Evolutionary conservation across 1,140 invertebrate genomes (phyloP), one percentile per base, ranked within the genome.

Genomic region (Drosophila nigromelanica): DNA sequence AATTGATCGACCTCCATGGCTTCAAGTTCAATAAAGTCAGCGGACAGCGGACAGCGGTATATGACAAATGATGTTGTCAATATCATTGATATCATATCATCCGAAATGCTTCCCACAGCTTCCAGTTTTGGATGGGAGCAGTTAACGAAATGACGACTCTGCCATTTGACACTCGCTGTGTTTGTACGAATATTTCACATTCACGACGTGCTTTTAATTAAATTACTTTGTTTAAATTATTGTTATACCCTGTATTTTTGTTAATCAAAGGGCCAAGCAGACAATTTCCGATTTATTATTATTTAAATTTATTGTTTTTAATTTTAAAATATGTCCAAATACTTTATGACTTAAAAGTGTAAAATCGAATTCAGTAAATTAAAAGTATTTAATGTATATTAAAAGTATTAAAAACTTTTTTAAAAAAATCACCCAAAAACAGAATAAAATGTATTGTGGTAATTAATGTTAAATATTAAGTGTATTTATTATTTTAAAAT

Each of bases 11-110:
- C 81, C 81, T 75, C 58, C 45, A 42, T 71, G 75, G 60, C 78
- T 66, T 58, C 81, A 86, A 86, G 81, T 86, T 86, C 78, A 86
- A 69, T 55, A 66, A 74, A 75, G 63, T 85, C 68, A 83, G 51
- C 64, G 33, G 54, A 56, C 12, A 18, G 27, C 18, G 37, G 58
- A 24, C 21, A 24, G 21, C 21, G 18, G 18, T 18, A 27, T 66
- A 55, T 60, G 54, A 52, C 33, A 55, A 47, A 52, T 43, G n/a
- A 33, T 37, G 73, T 76, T 83, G 77, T 86, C 81, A 75, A 86
- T 80, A 85, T 79, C 69, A 74, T 69, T 80, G 76, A 75, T 75
- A 78, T 64, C 62, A 61, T 63, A 81, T 63, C 47, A 73, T 51
- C 39, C 30, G 45, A 66, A 75, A 52, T 47, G 58, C 45, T 81